A percentile compares a stretch with the other conserved stretches of the same genome.
phyloP scores from a whole-genome alignment of 2,888 invertebrate species.

The Cephus spinipes region DNA sequence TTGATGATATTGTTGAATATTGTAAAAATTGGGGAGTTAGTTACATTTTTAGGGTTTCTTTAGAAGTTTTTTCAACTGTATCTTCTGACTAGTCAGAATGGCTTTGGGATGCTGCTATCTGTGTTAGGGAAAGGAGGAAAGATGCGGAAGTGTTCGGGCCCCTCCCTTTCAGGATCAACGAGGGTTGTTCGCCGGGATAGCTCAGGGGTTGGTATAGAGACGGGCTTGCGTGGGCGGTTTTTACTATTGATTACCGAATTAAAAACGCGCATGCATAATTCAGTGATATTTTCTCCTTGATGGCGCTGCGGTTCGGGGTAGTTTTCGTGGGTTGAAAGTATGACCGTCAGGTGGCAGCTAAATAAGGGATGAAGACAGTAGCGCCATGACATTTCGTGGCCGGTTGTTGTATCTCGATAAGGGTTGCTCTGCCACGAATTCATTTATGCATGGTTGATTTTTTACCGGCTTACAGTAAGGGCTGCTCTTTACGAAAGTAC shows the following conservation, averaged over 20 bases:
- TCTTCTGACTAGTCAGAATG: background rate
- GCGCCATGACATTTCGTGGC: background rate
- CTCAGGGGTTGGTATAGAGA: constrained; percentile 40
- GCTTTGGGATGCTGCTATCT: background rate
- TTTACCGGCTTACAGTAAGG: constrained; percentile 19
- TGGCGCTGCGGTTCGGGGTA: constrained; percentile 10
- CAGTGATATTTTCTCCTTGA: constrained; percentile 40
- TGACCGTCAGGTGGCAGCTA: background rate
- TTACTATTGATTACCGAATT: constrained; percentile 64
- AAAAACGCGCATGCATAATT: constrained; percentile 65
- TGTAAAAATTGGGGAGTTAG: background rate
- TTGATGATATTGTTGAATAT: background rate
- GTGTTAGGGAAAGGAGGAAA: background rate
- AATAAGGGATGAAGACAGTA: background rate
- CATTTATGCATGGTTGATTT: constrained; percentile 19
- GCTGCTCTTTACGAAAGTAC: background rate
- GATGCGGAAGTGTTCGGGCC: constrained; percentile 25
- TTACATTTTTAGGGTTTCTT: background rate
- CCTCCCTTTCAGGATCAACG: constrained; percentile 42
- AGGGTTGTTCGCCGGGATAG: constrained; percentile 40
- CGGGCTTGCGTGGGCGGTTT: constrained; percentile 52
- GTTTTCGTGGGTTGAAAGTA: background rate
- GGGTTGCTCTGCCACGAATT: background rate
- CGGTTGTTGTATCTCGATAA: background rate
- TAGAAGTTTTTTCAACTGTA: background rate